Evolutionary conservation across 2,797 vertebrate genomes (phyloP), one percentile per base, ranked within the genome.

Genomic region (Anomalospiza imberbis): DNA sequence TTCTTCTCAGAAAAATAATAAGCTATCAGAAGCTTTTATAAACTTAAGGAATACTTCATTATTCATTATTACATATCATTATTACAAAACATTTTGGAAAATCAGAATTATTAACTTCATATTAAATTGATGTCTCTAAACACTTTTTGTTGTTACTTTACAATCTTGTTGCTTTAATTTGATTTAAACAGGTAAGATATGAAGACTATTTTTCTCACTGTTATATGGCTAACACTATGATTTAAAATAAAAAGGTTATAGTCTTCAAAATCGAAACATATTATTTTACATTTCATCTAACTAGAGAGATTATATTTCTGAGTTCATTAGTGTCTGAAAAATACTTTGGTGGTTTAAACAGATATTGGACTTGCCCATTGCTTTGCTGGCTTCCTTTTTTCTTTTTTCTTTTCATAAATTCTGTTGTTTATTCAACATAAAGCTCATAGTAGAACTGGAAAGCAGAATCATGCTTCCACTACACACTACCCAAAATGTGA

Each of bases 1-100:
- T 86, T 93, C 26, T 88, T 93, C 61, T 86, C 66, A 86, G 93
- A 96, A 96, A 60, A 94, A 66, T 94, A 93, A 96, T 72, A 95
- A 94, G 13, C 17, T 11, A 51, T 72, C 57, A 94, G 48, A 95
- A 94, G 68, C 60, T 96, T 94, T 92, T 85, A 74, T 74, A 76
- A 96, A 91, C 32, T 83, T 94, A 94, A 97, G 96, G 76, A 93
- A 94, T 89, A 72, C 50, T 85, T 90, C 40, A 86, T 5, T 66
- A 45, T 40, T 40, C 38, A 40, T 40, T 40, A 40, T 38, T 40
- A 40, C 40, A 40, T 40, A 40, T 11, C 36, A 32, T 87, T 57
- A 90, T 68, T 60, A 32, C 12, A 92, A 91, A 93, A 65, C 31
- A 85, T 21, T 91, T 75, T 65, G 44, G 31, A 76, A 96, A 94